Evolutionary conservation across 2,888 invertebrate species (phyloP), one percentile per base, ranked within the genome.

Genomic region (Anthrax anthrax): DNA sequence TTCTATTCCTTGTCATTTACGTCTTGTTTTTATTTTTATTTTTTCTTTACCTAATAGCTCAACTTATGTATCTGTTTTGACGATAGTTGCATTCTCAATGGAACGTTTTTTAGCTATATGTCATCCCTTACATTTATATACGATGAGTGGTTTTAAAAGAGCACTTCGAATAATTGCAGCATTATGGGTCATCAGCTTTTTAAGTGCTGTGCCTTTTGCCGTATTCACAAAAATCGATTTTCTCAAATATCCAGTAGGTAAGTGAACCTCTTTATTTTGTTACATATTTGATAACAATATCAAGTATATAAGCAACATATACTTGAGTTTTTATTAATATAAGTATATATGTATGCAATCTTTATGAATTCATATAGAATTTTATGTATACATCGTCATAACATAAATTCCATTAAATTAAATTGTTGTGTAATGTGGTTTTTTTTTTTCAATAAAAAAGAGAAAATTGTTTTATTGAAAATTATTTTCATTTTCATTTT

Each of bases 41-140:
- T 16, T 23, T 23, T 23, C 23, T 23, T 23, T 23, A 6, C 4
- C 8, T 23, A 13, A 9, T 70, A 88, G 88, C 66, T 87, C 89
- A 1, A 84, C 88, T 1, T 90, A 91, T 67, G 89, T 88, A 2
- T 91, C 91, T 1, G 87, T 91, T 42, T 70, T 92, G 60, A 92
- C 91, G 19, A 91, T 92, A 55, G 88, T 90, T 39, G 88, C 89
- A 4, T 92, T 92, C 69, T 90, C 91, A 0, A 78, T 85, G 68
- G 92, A 92, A 70, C 76, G 92, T 39, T 89, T 90, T 70, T 70
- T 91, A 54, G 91, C 91, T 32, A 91, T 92, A 59, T 92, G 92
- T 62, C 85, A 90, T 63, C 91, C 92, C 0, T 70, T 92, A 37
- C 80, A 81, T 60, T 74, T 84, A 50, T 84, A 88, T 66, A 78